Conservation (phyloP, 1,140 invertebrate species). For the Papilio aristodemus region DNA sequence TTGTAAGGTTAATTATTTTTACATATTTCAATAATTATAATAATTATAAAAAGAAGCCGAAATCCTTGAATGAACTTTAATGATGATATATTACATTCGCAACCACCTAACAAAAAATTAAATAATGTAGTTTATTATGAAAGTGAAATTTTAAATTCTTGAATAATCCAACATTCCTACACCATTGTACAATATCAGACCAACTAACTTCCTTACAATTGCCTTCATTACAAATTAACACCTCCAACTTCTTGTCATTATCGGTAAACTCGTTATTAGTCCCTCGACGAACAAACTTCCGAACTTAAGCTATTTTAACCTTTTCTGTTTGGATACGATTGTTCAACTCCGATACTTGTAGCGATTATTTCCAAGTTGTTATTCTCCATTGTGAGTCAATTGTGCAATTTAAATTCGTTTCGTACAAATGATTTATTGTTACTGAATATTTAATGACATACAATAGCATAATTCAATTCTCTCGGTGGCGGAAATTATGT, state of each 20-base stretch:
- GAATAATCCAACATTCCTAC: not conserved
- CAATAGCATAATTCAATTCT: no score
- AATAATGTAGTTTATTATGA: no score
- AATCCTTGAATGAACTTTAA: no score
- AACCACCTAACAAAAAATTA: no score
- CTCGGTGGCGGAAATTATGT: no score
- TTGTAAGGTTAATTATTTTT: no score
- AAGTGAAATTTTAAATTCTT: not conserved
- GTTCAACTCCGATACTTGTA: slow-evolving; percentile 8
- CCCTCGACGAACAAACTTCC: slow-evolving; percentile 35
- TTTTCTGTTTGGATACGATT: slow-evolving; percentile 32
- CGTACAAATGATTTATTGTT: not conserved
- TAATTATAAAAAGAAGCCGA: no score
- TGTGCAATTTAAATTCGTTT: not conserved
- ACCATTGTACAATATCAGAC: slow-evolving; percentile 13
- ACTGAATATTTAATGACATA: no score
- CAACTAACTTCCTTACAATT: slow-evolving; percentile 6
- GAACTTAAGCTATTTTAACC: slow-evolving; percentile 36
- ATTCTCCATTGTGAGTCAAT: not conserved
- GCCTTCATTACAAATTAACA: slow-evolving; percentile 48
- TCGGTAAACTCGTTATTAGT: slow-evolving; percentile 41
- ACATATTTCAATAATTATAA: no score
- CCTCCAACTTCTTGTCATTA: slow-evolving; percentile 47
- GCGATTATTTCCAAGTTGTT: slow-evolving; percentile 1
- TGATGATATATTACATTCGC: no score